Evolutionary conservation across 2,888 invertebrate genomes (phyloP), one percentile per base, ranked within the genome.

Genomic region (Agriopis aurantiaria): DNA sequence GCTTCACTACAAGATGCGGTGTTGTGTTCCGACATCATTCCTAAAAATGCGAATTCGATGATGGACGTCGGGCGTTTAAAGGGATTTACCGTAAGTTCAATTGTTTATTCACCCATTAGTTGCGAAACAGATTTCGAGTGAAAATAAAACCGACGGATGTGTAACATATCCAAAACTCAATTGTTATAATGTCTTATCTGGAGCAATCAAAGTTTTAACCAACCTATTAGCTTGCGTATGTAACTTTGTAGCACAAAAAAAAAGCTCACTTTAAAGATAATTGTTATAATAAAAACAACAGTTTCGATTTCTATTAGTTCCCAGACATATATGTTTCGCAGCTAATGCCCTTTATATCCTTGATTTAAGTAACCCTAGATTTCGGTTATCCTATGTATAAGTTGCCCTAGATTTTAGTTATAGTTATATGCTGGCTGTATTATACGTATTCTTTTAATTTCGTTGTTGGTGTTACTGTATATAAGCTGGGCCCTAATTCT

Each of bases 41-140:
- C 99, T 53, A 99, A 99, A 93, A 97, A 97, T 75, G 99, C 99
- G 78, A 99, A 99, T 91, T 99, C 99, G 89, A 99, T 99, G 99
- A 99, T 99, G 99, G 98, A 98, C 87, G 98, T 99, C 71, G 99
- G 99, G 40, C 95, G 99, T 68, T 95, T 99, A 55, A 98, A 99
- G 91, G 99, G 99, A 79, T 99, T 99, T 88, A 97, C 98, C 93
- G 98, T 98, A 93, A 96, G 85, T 68, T 69, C 7, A 45, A 23
- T 60, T 65, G 11, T 41, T 51, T 43, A 10, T 73, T 59, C 48
- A 61, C 3, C 53, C 52, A 8, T 62, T 62, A 46, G 56, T 11
- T 62, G 68, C 58, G 68, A 62, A 68, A 63, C 58, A 4, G 48
- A 12, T 48, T 33, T 63, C 55, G 8, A 41, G n/a, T 52, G 23